A percentile compares a stretch with the other conserved stretches of the same genome.
phyloP scores from a whole-genome alignment of 1,140 invertebrate species.

The Drosophila aff. region DNA sequence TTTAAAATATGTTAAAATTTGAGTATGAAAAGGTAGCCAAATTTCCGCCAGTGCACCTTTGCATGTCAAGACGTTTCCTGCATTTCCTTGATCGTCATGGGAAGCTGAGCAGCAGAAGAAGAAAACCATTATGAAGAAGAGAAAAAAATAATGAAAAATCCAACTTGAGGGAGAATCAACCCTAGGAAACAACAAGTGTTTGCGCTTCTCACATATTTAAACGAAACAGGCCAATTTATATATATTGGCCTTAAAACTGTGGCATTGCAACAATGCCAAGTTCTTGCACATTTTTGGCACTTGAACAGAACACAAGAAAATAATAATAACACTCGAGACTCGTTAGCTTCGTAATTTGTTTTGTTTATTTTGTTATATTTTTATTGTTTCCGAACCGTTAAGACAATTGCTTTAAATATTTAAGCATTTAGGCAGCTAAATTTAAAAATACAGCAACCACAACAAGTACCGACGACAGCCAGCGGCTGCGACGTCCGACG shows the following conservation, averaged over 20 bases:
- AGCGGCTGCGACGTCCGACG: constrained; percentile 38
- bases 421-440: not conserved
- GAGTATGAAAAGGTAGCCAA: not conserved
- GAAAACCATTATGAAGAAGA: constrained; percentile 15
- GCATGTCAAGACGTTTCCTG: constrained; percentile 61
- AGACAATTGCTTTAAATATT: constrained; percentile 24
- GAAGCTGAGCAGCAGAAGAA: constrained; percentile 62
- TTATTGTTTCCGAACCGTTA: constrained; percentile 11
- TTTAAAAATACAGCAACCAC: not conserved
- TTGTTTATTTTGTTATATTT: not conserved
- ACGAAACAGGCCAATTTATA: constrained; percentile 11
- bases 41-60: constrained; percentile 28
- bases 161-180: constrained; percentile 21
- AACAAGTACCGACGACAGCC: constrained; percentile 35
- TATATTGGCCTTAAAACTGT: constrained; percentile 27
- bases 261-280: constrained; percentile 22
- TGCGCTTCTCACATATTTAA: constrained; percentile 49
- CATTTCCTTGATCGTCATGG: constrained; percentile 65
- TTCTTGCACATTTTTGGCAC: constrained; percentile 29
- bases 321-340: not conserved
- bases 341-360: not conserved
- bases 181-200: constrained; percentile 41
- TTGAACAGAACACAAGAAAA: constrained; percentile 37
- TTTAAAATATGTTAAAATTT: not conserved
- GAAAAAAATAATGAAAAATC: constrained; percentile 1